These are phyloP conservation scores for Martes flavigula DNA, from an alignment of 2,797 vertebrate species.

Conservation along the genomic window DNA sequence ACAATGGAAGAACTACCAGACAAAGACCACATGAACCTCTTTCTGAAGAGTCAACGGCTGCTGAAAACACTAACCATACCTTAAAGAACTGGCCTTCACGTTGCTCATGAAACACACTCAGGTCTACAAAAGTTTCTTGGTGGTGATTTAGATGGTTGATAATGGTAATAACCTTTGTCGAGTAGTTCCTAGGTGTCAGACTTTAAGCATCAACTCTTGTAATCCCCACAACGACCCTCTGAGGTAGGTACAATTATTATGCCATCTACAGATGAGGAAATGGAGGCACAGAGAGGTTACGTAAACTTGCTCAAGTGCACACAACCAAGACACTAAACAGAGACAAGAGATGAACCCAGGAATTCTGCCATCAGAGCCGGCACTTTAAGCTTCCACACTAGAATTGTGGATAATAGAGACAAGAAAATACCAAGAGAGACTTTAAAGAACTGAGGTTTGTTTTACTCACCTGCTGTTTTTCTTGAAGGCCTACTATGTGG, in stretches of 20 bases:
- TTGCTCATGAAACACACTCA: neutral
- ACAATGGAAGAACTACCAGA: neutral
- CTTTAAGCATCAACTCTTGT: neutral
- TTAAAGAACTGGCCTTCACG: neutral
- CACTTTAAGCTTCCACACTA: neutral
- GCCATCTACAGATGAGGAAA: neutral
- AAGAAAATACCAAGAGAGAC: neutral
- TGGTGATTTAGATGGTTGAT: neutral
- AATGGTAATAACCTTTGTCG: neutral
- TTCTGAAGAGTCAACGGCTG: neutral
- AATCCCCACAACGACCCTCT: neutral
- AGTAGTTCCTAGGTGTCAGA: neutral
- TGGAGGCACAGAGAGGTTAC: neutral
- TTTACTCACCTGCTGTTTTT: neutral
- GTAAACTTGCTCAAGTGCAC: neutral
- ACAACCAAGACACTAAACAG: neutral
- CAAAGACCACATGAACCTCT: neutral
- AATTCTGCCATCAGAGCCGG: neutral
- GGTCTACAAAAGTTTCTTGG: neutral
- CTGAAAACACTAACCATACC: neutral
- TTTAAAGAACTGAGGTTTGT: neutral
- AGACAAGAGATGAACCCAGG: neutral
- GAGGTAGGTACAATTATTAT: neutral
- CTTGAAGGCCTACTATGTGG: neutral
- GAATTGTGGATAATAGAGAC: neutral